These are phyloP conservation scores for Osmoderma eremita DNA, from an alignment of 2,888 invertebrate species.

Conservation along the genomic window DNA sequence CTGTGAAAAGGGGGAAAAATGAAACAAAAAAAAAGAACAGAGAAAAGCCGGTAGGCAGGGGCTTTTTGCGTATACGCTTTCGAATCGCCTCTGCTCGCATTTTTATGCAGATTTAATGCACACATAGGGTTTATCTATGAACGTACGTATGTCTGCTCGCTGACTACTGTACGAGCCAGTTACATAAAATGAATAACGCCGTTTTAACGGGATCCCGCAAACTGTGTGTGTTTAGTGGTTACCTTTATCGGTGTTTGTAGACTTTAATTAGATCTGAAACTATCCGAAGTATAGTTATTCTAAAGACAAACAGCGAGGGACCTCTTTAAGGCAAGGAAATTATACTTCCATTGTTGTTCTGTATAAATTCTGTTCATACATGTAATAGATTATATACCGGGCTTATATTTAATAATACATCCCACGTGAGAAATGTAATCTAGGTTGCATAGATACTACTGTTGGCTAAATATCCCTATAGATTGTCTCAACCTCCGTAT, in stretches of 20 bases:
- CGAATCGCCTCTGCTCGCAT: constrained; percentile 40
- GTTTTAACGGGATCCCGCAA: constrained; percentile 8
- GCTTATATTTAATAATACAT: no score
- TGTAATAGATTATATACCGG: no score
- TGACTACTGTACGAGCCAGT: neutral
- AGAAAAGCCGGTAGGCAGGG: neutral
- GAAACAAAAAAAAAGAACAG: no score
- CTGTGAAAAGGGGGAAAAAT: constrained; percentile 27
- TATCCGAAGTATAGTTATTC: constrained; percentile 12
- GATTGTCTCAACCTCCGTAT: no score
- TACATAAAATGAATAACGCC: constrained; percentile 26
- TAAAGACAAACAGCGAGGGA: constrained; percentile 14
- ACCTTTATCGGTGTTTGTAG: neutral
- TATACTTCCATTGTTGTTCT: no score
- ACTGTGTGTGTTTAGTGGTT: constrained; percentile 6
- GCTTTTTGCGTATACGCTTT: constrained; percentile 43
- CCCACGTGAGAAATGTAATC: no score
- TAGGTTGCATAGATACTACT: no score
- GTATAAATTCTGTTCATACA: no score
- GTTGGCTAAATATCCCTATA: no score
- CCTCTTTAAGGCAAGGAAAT: neutral
- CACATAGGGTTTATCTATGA: constrained; percentile 26
- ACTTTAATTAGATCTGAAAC: constrained; percentile 19
- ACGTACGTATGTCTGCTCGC: constrained; percentile 4
- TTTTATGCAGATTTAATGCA: constrained; percentile 42